A percentile compares a stretch with the other conserved stretches of the same genome.
Evolutionary conservation across 2,113 vertebrate genomes (phyloP).

Genomic region (Caracal caracal): DNA sequence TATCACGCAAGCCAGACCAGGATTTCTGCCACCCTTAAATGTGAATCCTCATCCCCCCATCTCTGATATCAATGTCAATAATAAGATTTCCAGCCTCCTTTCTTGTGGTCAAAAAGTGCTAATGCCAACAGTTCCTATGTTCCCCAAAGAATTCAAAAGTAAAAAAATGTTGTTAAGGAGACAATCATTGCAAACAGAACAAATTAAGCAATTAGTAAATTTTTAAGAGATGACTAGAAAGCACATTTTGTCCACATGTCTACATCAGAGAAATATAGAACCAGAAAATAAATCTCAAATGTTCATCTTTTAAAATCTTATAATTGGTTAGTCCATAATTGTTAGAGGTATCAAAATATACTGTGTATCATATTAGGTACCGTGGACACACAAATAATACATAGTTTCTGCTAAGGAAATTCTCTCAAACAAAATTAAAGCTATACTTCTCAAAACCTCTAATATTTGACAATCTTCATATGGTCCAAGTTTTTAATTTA

Average conservation of each 20-base stretch:
- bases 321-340: neutral
- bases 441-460: neutral
- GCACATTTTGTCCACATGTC: conserved; percentile 33
- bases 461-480: neutral
- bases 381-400: neutral
- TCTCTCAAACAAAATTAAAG: conserved; percentile 19
- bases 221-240: conserved; percentile 85
- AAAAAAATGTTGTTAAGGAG: conserved; percentile 90
- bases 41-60: conserved; percentile 86
- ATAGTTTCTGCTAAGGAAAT: conserved; percentile 34
- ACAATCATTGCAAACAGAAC: conserved; percentile 94
- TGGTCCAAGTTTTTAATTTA: conserved; percentile 27
- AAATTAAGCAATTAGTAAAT: conserved; percentile 91
- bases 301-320: neutral
- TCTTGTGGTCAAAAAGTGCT: conserved; percentile 87
- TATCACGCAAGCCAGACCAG: conserved; percentile 85
- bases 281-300: conserved; percentile 11
- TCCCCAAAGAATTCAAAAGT: conserved; percentile 86
- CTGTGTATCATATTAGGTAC: neutral
- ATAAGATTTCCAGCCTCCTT: conserved; percentile 80
- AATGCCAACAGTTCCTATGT: conserved; percentile 86
- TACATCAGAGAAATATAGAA: neutral
- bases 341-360: neutral
- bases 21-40: conserved; percentile 91
- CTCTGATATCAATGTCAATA: conserved; percentile 85